Evolutionary conservation across 2,888 invertebrate genomes (phyloP).

Genomic region (Drosophila fulvimacula): DNA sequence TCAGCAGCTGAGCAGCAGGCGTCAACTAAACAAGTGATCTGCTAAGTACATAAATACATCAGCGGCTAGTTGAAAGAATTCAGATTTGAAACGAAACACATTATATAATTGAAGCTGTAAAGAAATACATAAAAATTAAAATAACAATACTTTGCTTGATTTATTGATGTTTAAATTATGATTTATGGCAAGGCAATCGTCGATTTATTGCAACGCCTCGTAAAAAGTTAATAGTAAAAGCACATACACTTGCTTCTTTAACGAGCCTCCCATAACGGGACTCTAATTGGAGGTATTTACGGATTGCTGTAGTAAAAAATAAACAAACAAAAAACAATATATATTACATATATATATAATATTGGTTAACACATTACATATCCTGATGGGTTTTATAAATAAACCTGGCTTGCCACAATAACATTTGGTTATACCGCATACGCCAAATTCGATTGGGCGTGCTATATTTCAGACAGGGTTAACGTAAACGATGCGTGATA

Average conservation of each 20-base stretch:
- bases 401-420: not conserved
- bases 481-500: conserved; percentile 3
- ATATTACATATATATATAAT: not conserved
- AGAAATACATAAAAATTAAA: too few species aligned
- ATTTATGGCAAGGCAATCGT: not conserved
- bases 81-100: too few species aligned
- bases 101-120: not conserved
- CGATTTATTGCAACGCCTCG: not conserved
- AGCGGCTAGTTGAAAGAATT: not conserved
- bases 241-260: not conserved
- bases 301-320: not conserved
- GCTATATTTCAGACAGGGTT: not conserved
- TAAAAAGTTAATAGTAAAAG: conserved; percentile 1
- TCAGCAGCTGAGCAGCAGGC: conserved; percentile 1
- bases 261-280: not conserved
- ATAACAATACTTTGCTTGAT: not conserved
- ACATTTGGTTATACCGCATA: not conserved
- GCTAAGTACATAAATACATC: conserved; percentile 10
- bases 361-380: not conserved
- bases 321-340: not conserved
- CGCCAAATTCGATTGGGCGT: not conserved
- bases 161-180: conserved; percentile 12
- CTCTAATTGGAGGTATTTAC: not conserved
- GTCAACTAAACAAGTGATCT: not conserved
- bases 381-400: conserved; percentile 7